Percentiles rank a stretch among this genome's conserved stretches.
Conservation (phyloP, 2,113 vertebrate genomes). For the Capricornis sumatraensis region DNA sequence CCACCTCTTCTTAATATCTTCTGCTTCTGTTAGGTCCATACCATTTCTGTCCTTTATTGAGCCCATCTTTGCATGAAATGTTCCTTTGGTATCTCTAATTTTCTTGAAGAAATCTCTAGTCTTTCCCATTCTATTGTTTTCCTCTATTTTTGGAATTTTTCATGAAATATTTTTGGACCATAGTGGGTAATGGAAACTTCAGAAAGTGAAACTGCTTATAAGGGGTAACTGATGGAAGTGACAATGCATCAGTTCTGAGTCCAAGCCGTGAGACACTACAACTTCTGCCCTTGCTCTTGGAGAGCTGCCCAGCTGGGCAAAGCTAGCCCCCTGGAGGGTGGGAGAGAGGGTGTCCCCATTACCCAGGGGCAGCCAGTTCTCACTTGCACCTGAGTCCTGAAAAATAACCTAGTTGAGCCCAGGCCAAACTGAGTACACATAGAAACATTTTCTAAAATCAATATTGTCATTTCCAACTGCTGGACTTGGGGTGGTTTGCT, state of each 20-base stretch:
- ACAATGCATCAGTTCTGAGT: background rate
- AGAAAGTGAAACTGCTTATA: background rate
- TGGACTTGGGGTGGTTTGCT: background rate
- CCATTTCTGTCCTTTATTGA: background rate
- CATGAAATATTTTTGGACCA: background rate
- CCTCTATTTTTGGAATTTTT: background rate
- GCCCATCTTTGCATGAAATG: background rate
- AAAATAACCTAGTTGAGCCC: background rate
- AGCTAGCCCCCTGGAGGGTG: background rate
- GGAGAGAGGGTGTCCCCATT: background rate
- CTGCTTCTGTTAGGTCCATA: too few relatives aligned
- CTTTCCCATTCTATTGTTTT: background rate
- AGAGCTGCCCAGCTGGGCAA: background rate
- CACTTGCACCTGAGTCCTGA: background rate
- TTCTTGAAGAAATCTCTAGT: background rate
- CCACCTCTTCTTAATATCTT: too few relatives aligned
- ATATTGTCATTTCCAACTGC: background rate
- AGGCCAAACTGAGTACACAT: background rate
- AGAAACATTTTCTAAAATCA: background rate
- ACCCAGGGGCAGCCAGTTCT: background rate
- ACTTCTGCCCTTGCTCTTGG: background rate
- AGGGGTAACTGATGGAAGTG: background rate
- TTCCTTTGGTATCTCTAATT: background rate
- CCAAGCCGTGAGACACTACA: background rate
- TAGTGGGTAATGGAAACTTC: background rate